Evolutionary conservation across 2,113 vertebrate genomes (phyloP).

Genomic region (Donacobius atricapilla): DNA sequence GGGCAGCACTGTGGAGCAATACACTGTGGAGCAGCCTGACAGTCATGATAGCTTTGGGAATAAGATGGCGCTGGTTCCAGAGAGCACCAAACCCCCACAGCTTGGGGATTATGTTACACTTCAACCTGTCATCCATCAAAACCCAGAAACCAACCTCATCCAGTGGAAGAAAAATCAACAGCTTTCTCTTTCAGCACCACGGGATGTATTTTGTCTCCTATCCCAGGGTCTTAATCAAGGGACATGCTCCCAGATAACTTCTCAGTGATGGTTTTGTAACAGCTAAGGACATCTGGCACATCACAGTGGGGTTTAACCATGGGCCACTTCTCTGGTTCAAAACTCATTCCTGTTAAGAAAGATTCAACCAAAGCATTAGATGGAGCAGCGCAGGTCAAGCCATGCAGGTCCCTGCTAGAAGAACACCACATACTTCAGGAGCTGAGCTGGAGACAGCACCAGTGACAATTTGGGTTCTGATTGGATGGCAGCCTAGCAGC

Average conservation of each 20-base stretch:
- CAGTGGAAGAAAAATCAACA: slow-evolving; percentile 65
- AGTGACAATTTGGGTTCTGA: not conserved
- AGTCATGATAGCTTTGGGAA: too few species aligned
- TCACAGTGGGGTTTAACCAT: too few species aligned
- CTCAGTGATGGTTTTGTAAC: not conserved
- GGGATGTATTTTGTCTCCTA: slow-evolving; percentile 52
- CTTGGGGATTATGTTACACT: slow-evolving; percentile 43
- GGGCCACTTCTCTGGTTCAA: not conserved
- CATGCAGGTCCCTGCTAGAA: not conserved
- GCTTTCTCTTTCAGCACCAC: slow-evolving; percentile 57
- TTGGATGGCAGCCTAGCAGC: not conserved
- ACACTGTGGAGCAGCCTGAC: too few species aligned
- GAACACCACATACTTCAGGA: not conserved
- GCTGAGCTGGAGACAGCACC: not conserved
- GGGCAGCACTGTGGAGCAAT: too few species aligned
- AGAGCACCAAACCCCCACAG: too few species aligned
- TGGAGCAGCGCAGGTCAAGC: not conserved
- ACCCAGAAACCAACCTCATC: slow-evolving; percentile 38
- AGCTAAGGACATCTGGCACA: slow-evolving; percentile 17
- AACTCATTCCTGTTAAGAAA: not conserved
- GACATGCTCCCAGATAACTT: slow-evolving; percentile 43
- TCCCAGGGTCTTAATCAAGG: slow-evolving; percentile 63
- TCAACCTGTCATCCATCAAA: slow-evolving; percentile 65
- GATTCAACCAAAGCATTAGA: not conserved
- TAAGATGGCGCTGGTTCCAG: too few species aligned